phyloP scores from a whole-genome alignment of 2,888 invertebrate genomes.

The Conops quadrifasciatus region DNA sequence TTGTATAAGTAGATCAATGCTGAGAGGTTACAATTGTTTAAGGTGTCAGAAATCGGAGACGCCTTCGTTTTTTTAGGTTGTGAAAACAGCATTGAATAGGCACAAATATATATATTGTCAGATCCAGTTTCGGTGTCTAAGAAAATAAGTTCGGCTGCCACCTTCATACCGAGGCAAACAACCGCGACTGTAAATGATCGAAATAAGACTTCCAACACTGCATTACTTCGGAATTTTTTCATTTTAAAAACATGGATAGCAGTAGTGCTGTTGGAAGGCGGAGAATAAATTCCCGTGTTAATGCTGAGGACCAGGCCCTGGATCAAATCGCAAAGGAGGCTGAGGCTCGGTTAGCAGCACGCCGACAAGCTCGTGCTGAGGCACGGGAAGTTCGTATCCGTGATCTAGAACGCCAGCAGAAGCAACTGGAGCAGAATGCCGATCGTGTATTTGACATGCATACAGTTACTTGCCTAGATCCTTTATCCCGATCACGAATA shows the following conservation, averaged over 20 bases:
- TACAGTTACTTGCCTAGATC: constrained; percentile 67
- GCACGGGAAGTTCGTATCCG: constrained; percentile 97
- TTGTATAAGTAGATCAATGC: neutral
- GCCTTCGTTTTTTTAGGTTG: constrained; percentile 25
- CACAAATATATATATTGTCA: neutral
- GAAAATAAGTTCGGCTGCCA: too few relatives aligned
- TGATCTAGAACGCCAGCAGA: constrained; percentile 94
- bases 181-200: too few relatives aligned
- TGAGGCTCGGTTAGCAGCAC: constrained; percentile 92
- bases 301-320: constrained; percentile 95
- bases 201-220: too few relatives aligned
- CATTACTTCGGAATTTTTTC: neutral
- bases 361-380: constrained; percentile 95
- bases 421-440: constrained; percentile 91
- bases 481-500: constrained; percentile 61
- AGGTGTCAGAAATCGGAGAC: constrained; percentile 16
- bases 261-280: constrained; percentile 70
- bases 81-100: neutral
- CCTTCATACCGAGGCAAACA: too few relatives aligned
- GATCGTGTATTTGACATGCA: constrained; percentile 91
- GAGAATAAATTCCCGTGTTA: constrained; percentile 83
- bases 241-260: constrained; percentile 58
- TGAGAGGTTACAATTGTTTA: constrained; percentile 5
- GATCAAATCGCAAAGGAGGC: constrained; percentile 99
- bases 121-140: too few relatives aligned